Evolutionary conservation across 2,113 vertebrate species (phyloP).

Genomic region (Mus spicilegus): DNA sequence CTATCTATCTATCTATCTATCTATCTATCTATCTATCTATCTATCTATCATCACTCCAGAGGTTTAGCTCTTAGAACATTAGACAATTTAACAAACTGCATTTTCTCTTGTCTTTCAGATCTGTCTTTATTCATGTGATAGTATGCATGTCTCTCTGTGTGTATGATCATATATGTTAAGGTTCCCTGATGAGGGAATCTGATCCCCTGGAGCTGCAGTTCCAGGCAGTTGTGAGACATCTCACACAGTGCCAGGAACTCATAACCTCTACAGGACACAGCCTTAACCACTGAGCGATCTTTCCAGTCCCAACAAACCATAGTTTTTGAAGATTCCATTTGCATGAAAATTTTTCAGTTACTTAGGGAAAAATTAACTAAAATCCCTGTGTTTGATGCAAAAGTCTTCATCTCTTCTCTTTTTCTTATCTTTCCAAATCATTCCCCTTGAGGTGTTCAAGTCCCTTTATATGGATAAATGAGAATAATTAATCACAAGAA

Average conservation of each 20-base stretch:
- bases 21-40: not conserved
- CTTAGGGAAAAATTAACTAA: not conserved
- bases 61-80: not conserved
- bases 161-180: not conserved
- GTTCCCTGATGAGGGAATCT: not conserved
- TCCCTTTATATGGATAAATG: slow-evolving; percentile 19
- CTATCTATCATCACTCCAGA: not conserved
- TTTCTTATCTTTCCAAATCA: slow-evolving; percentile 33
- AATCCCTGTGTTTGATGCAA: not conserved
- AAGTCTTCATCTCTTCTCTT: not conserved
- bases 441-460: not conserved
- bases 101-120: not conserved
- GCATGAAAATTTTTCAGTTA: slow-evolving; percentile 3
- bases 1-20: not conserved
- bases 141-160: not conserved
- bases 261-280: no score
- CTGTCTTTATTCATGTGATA: not conserved
- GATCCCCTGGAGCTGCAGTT: not conserved
- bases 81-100: not conserved
- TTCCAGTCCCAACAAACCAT: not conserved
- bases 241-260: not conserved
- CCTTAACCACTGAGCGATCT: not conserved
- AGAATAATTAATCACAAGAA: not conserved
- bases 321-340: not conserved
- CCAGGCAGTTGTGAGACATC: not conserved